Conservation (phyloP, 2,797 vertebrate species). For the Enteromius fasciolatus region DNA sequence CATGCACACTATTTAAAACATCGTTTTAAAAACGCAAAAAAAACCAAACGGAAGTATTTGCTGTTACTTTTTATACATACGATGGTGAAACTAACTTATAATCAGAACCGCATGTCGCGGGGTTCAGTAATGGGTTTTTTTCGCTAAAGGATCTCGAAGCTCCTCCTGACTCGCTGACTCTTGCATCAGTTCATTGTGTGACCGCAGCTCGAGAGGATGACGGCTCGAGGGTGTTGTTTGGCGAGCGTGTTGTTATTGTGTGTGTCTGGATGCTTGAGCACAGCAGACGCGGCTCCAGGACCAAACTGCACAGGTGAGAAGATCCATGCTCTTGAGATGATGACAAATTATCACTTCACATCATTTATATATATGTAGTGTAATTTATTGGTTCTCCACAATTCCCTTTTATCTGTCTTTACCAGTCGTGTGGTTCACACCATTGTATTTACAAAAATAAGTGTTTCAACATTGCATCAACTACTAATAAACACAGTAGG, state of each 20-base stretch:
- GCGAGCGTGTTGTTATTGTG: slow-evolving; percentile 60
- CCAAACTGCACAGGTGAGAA: slow-evolving; percentile 60
- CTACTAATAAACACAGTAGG: not conserved
- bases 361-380: too few species aligned
- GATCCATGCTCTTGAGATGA: not conserved
- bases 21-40: not conserved
- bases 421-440: not conserved
- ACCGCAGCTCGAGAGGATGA: slow-evolving; percentile 63
- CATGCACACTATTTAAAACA: not conserved
- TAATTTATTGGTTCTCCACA: not conserved
- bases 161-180: slow-evolving; percentile 15
- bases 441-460: not conserved
- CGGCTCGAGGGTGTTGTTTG: slow-evolving; percentile 50
- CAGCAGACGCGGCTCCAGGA: slow-evolving; percentile 32
- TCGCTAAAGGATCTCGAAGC: slow-evolving; percentile 40
- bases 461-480: not conserved
- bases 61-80: not conserved
- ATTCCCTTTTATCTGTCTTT: too few species aligned
- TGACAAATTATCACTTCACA: too few species aligned
- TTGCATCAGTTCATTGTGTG: slow-evolving; percentile 58
- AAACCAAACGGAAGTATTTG: not conserved
- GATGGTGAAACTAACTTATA: not conserved
- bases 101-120: not conserved
- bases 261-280: slow-evolving; percentile 54
- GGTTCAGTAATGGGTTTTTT: not conserved